Evolutionary conservation across 2,797 vertebrate species (phyloP), one percentile per base, ranked within the genome.

Genomic region (Smutsia temminckii): DNA sequence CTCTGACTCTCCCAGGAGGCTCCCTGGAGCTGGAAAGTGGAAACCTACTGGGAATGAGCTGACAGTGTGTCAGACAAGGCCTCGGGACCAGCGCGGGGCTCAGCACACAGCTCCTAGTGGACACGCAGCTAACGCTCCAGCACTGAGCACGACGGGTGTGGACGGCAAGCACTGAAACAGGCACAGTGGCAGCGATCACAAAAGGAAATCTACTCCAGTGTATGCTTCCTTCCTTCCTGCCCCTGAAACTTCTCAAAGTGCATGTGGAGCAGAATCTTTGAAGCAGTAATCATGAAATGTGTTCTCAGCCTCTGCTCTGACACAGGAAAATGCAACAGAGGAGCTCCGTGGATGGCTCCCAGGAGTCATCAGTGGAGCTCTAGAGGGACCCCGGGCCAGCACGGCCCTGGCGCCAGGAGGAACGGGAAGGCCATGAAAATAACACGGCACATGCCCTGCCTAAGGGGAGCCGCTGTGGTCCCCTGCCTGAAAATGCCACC

Each of bases 51-150:
- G 46, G 55, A 59, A 40, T n/a, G 63, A 40, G 66, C 23, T 2
- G 29, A 25, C 10, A 51, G 46, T 42, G 25, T 11, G 25, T 64
- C 27, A 8, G n/a, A 34, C 17, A 63, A 72, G 34, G 42, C 42
- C 16, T 80, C 10, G 55, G n/a, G 23, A 55, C 57, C n/a, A 51
- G 40, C 40, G 1, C 12, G 0, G 20, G 59, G 71, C n/a, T 46
- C 9, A 10, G 21, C n/a, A 29, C 0, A 2, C 8, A 12, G 7
- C 21, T 40, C 23, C 11, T 37, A 3, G 12, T 6, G 51, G 78
- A 59, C 0, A 1, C 61, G 10, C 9, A 3, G 13, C 20, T n/a
- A 18, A 29, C 0, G 6, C 9, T 27, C 20, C 5, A 17, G 40
- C 6, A 5, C 14, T 0, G 18, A 42, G 8, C 27, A 20, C 21